A percentile compares a stretch with the other conserved stretches of the same genome.
Evolutionary conservation across 2,113 vertebrate genomes (phyloP).

Genomic region (Crotalus viridis): DNA sequence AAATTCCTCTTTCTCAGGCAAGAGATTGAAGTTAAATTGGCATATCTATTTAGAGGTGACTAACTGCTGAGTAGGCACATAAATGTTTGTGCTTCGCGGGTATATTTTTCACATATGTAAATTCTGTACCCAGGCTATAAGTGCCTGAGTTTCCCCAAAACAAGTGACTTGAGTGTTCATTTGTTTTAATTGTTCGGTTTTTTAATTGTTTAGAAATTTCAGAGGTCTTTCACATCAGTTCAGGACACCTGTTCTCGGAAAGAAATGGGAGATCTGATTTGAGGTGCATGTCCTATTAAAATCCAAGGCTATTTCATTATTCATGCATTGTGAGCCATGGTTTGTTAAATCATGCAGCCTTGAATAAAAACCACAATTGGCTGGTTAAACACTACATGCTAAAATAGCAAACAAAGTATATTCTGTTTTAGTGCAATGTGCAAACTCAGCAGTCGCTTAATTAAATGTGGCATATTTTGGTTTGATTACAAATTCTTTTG

Average conservation of each 20-base stretch:
- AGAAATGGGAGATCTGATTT: no score
- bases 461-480: background rate
- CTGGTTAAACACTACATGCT: background rate
- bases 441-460: background rate
- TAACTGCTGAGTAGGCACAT: background rate
- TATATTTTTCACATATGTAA: background rate
- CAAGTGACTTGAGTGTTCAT: background rate
- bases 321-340: background rate
- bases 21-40: background rate
- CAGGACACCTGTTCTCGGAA: background rate
- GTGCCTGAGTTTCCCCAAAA: background rate
- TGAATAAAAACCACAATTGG: background rate
- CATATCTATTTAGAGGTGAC: background rate
- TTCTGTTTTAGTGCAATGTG: background rate
- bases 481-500: background rate
- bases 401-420: background rate
- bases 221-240: background rate
- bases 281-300: background rate
- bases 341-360: background rate
- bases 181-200: background rate
- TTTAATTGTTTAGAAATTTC: background rate
- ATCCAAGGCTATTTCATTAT: background rate
- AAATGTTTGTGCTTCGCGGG: background rate
- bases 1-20: background rate
- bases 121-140: background rate